Evolutionary conservation across 2,113 vertebrate genomes (phyloP).

Genomic region (Periophthalmodon schlosseri): DNA sequence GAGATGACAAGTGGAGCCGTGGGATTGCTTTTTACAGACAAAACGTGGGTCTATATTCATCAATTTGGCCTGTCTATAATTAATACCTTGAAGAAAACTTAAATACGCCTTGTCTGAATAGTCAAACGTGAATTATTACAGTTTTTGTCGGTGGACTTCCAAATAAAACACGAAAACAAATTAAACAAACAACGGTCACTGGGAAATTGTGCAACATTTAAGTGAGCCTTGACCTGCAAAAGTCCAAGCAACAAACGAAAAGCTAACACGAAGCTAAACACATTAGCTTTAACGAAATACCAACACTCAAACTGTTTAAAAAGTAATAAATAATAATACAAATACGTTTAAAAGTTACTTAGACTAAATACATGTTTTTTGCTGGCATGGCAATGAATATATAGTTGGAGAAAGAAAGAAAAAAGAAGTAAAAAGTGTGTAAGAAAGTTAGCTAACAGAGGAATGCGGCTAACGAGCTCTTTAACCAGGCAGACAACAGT

Average conservation of each 20-base stretch:
- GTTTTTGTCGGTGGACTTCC: neutral
- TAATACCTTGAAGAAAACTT: neutral
- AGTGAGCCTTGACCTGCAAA: neutral
- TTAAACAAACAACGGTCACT: neutral
- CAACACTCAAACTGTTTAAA: neutral
- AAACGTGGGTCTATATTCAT: neutral
- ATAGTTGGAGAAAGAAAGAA: slow-evolving; percentile 2
- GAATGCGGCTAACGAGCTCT: slow-evolving; percentile 47
- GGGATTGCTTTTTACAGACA: neutral
- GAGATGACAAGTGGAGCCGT: neutral
- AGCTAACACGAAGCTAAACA: neutral
- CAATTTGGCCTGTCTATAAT: neutral
- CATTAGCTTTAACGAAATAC: neutral
- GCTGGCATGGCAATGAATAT: neutral
- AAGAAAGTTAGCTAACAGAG: slow-evolving; percentile 32
- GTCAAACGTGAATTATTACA: neutral
- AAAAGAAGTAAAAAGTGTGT: slow-evolving; percentile 13
- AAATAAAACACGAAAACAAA: neutral
- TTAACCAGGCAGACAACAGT: neutral
- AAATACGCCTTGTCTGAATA: neutral
- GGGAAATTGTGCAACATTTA: neutral
- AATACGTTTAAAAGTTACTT: neutral
- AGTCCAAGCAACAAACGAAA: neutral
- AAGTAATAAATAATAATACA: neutral
- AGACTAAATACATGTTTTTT: neutral